These are phyloP conservation scores for Lobophora halterata DNA, from an alignment of 2,888 invertebrate species.

Conservation along the genomic window DNA sequence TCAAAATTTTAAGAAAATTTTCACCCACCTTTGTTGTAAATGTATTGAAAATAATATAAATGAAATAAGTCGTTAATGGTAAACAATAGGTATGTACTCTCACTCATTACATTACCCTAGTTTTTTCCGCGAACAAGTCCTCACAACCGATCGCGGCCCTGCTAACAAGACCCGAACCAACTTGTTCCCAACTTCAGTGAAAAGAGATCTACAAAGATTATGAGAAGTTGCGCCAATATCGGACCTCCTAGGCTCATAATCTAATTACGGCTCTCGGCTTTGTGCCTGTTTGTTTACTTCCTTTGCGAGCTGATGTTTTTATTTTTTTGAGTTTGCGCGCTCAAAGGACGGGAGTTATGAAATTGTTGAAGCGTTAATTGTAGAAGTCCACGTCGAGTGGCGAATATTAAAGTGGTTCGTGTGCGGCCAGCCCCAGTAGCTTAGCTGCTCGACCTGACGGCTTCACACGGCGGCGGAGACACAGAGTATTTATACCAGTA, in stretches of 20 bases:
- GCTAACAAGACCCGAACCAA: conserved; percentile 20
- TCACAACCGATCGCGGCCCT: conserved; percentile 4
- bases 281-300: conserved; percentile 56
- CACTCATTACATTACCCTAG: too few species aligned
- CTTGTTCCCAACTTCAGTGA: conserved; percentile 24
- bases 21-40: too few species aligned
- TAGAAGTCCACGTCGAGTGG: conserved; percentile 76
- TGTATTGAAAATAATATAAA: too few species aligned
- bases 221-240: conserved; percentile 45
- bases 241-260: conserved; percentile 48
- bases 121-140: too few species aligned
- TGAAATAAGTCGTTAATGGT: too few species aligned
- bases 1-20: too few species aligned
- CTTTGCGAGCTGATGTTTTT: conserved; percentile 60
- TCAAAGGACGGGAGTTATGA: conserved; percentile 77
- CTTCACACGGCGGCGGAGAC: conserved; percentile 11
- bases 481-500: too few species aligned
- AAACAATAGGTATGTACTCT: too few species aligned
- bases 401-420: conserved; percentile 73
- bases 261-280: conserved; percentile 59
- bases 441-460: conserved; percentile 67
- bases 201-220: conserved; percentile 45
- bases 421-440: conserved; percentile 54
- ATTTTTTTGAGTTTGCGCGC: conserved; percentile 57
- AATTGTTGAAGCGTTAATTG: conserved; percentile 79